phyloP scores from a whole-genome alignment of 30 jellyfish, hydroid and myxozoan genomes.

The Aurelia aurita complex sp. Pacific region DNA sequence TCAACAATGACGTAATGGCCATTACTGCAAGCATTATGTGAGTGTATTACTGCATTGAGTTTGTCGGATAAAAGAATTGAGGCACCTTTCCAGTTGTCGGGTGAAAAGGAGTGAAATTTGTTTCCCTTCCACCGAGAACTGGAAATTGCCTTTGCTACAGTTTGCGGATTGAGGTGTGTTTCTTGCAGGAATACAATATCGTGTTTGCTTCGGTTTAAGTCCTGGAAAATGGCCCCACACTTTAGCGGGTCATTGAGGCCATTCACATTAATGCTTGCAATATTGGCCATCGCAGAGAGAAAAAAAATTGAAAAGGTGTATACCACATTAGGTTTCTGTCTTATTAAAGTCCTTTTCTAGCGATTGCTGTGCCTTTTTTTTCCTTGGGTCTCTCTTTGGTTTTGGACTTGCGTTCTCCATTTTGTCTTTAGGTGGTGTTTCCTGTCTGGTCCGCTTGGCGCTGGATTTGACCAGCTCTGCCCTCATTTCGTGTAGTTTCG shows the following conservation, averaged over 20 bases:
- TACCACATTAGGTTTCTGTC: background rate
- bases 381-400: too few relatives aligned
- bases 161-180: slow-evolving; percentile 8
- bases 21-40: slow-evolving; percentile 10
- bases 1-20: slow-evolving; percentile 5
- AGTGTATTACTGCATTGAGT: slow-evolving; percentile 10
- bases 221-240: slow-evolving; percentile 7
- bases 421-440: background rate
- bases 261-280: slow-evolving; percentile 32
- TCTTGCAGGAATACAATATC: slow-evolving; percentile 25
- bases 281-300: slow-evolving; percentile 10
- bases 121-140: slow-evolving; percentile 11
- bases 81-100: slow-evolving; percentile 17
- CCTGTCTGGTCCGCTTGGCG: background rate
- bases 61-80: slow-evolving; percentile 19
- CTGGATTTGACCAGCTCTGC: too few relatives aligned
- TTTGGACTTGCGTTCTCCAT: background rate
- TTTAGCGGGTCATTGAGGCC: slow-evolving; percentile 23
- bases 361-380: background rate
- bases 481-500: too few relatives aligned
- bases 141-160: background rate
- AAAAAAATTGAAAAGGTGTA: background rate
- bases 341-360: background rate
- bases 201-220: background rate
- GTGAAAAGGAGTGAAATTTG: slow-evolving; percentile 1